Evolutionary conservation across 2,113 vertebrate genomes (phyloP).

Genomic region (Ictidomys tridecemlineatus): DNA sequence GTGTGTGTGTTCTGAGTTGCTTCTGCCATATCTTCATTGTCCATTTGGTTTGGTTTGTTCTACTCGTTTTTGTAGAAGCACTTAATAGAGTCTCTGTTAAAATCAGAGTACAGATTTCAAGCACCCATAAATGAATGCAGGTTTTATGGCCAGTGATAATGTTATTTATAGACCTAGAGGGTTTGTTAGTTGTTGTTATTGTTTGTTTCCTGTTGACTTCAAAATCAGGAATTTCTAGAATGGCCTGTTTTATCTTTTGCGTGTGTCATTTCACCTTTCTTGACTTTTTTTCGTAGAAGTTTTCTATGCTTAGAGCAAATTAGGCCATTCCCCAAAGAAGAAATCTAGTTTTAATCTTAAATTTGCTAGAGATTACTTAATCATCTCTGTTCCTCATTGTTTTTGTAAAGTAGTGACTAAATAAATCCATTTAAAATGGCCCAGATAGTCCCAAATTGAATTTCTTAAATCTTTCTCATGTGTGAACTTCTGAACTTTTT

Average conservation of each 20-base stretch:
- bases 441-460: constrained; percentile 46
- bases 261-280: constrained; percentile 56
- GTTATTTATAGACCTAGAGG: background rate
- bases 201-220: background rate
- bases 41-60: background rate
- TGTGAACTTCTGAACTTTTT: constrained; percentile 16
- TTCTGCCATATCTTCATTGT: background rate
- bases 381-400: constrained; percentile 52
- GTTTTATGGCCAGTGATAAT: background rate
- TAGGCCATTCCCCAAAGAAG: constrained; percentile 38
- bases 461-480: constrained; percentile 23
- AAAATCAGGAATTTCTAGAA: constrained; percentile 40
- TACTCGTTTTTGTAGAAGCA: constrained; percentile 17
- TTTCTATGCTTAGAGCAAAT: constrained; percentile 59
- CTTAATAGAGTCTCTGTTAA: background rate
- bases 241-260: constrained; percentile 37
- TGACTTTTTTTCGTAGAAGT: constrained; percentile 52
- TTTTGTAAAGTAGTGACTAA: constrained; percentile 58
- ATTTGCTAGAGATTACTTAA: constrained; percentile 34
- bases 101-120: constrained; percentile 53
- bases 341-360: constrained; percentile 49
- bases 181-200: background rate
- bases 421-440: constrained; percentile 60
- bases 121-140: constrained; percentile 41
- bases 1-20: background rate